Percentiles rank a stretch among this genome's conserved stretches.
phyloP scores from a whole-genome alignment of 92 coral and sea anemone genomes.

The Porites lobata region DNA sequence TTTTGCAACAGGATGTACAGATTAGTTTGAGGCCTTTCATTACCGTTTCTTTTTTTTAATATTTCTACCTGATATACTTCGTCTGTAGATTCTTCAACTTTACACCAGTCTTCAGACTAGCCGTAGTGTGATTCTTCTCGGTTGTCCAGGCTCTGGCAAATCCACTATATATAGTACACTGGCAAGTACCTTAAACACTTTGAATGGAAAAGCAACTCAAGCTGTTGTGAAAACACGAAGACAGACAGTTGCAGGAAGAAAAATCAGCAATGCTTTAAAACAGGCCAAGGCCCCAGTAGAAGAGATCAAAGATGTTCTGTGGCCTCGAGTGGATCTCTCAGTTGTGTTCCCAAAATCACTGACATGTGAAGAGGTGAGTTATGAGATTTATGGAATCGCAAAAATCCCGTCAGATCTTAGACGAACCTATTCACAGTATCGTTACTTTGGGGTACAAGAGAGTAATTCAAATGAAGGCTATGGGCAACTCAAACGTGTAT shows the following conservation, averaged over 20 bases:
- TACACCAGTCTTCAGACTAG: slow-evolving; percentile 77
- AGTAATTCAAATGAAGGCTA: too few relatives aligned
- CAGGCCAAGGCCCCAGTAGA: slow-evolving; percentile 19
- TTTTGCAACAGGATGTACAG: too few relatives aligned
- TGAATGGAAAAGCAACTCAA: slow-evolving; percentile 65
- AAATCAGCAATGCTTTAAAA: slow-evolving; percentile 13
- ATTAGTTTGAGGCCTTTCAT: too few relatives aligned
- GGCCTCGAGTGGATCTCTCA: slow-evolving; percentile 90
- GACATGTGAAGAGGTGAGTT: slow-evolving; percentile 86
- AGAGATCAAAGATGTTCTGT: slow-evolving; percentile 37
- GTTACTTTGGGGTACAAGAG: too few relatives aligned
- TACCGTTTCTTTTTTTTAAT: too few relatives aligned
- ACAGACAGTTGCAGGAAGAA: slow-evolving; percentile 42
- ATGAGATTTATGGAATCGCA: too few relatives aligned
- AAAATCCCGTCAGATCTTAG: too few relatives aligned
- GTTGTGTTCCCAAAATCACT: slow-evolving; percentile 90
- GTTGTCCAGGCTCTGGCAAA: slow-evolving; percentile 96
- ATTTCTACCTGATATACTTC: neutral
- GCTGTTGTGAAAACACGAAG: slow-evolving; percentile 33
- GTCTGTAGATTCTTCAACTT: slow-evolving; percentile 82
- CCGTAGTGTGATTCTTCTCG: slow-evolving; percentile 83
- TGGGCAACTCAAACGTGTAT: too few relatives aligned
- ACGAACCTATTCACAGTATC: too few relatives aligned
- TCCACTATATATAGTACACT: slow-evolving; percentile 81
- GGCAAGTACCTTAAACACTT: slow-evolving; percentile 81